phyloP scores from a whole-genome alignment of 2,113 vertebrate genomes.

The Ceuthmochares aereus region DNA sequence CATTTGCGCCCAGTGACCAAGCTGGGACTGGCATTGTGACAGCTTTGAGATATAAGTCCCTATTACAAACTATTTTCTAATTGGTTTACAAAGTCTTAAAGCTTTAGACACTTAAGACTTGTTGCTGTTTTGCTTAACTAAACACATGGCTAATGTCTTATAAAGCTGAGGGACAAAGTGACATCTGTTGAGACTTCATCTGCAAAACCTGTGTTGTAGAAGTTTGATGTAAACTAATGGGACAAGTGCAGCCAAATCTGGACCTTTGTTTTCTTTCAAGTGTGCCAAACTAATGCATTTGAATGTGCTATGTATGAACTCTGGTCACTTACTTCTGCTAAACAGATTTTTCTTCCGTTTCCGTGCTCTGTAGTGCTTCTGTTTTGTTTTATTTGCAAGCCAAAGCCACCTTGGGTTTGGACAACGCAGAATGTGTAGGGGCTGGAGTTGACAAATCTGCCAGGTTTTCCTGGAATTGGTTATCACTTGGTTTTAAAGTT shows the following conservation, averaged over 20 bases:
- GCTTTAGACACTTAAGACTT: background rate
- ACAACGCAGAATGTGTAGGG: background rate
- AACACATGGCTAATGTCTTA: background rate
- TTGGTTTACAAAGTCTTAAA: background rate
- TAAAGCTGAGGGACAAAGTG: background rate
- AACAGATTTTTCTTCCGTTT: background rate
- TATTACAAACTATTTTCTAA: background rate
- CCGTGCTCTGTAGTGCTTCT: background rate
- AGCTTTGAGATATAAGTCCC: background rate
- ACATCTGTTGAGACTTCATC: background rate
- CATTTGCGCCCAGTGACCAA: accelerated
- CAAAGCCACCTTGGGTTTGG: background rate
- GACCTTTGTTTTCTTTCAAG: background rate
- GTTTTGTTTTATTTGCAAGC: background rate
- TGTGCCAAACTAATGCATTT: background rate
- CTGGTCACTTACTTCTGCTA: background rate
- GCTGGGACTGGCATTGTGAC: background rate
- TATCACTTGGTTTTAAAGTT: background rate
- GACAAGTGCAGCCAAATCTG: background rate
- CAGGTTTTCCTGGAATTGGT: background rate
- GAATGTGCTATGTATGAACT: background rate
- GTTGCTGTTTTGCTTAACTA: background rate
- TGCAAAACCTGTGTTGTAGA: background rate
- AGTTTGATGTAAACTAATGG: background rate
- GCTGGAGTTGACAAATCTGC: background rate